These are phyloP conservation scores for Pungitius pungitius DNA, from an alignment of 2,113 vertebrate species.

Conservation along the genomic window DNA sequence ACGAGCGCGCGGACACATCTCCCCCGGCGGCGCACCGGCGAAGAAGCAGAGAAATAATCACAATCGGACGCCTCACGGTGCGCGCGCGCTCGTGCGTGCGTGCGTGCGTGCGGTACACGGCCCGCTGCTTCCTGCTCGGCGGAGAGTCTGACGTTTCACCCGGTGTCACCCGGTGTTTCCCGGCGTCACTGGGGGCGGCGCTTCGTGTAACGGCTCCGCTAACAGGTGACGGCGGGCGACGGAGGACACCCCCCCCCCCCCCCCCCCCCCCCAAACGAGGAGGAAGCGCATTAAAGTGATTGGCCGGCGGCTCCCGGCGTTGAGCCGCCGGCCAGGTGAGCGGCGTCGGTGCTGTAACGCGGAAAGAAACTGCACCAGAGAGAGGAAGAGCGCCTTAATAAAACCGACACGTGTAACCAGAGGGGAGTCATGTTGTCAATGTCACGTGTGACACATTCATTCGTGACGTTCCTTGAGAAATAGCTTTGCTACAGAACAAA, in stretches of 20 bases:
- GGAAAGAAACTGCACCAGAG: too few species aligned
- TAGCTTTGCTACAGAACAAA: neutral
- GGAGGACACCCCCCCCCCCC: too few species aligned
- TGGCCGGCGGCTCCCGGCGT: slow-evolving; percentile 3
- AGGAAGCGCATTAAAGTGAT: slow-evolving; percentile 32
- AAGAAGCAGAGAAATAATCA: slow-evolving; percentile 21
- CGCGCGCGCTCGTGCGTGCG: neutral
- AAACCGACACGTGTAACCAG: neutral
- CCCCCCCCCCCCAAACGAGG: too few species aligned
- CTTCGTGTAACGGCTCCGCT: slow-evolving; percentile 59
- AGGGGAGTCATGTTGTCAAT: neutral
- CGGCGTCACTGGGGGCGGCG: slow-evolving; percentile 47
- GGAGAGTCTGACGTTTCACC: neutral
- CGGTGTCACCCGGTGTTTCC: slow-evolving; percentile 62
- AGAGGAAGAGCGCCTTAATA: neutral
- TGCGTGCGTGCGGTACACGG: slow-evolving; percentile 49
- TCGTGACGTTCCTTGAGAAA: neutral
- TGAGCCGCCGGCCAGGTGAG: too few species aligned
- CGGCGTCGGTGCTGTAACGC: too few species aligned
- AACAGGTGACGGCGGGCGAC: slow-evolving; percentile 55
- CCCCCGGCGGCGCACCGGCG: neutral
- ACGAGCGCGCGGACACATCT: slow-evolving; percentile 17
- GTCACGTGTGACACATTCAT: neutral
- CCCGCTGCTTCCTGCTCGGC: slow-evolving; percentile 21
- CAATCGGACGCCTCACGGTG: slow-evolving; percentile 35